phyloP scores from a whole-genome alignment of 2,888 invertebrate species.

The Aphodius granarius region DNA sequence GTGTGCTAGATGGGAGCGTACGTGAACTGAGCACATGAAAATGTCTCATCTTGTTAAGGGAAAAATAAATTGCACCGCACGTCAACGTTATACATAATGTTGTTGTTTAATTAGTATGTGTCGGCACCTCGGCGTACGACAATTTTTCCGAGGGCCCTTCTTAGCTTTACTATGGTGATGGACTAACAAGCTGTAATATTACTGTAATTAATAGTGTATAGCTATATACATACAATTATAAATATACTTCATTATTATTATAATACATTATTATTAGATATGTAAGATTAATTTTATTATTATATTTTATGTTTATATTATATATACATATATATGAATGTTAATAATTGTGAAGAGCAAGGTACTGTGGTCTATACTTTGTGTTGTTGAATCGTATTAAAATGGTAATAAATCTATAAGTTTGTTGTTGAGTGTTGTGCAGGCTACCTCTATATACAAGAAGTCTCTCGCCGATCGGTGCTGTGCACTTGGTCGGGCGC shows the following conservation, averaged over 20 bases:
- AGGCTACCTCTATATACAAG: slow-evolving; percentile 45
- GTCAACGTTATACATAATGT: slow-evolving; percentile 33
- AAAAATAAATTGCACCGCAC: slow-evolving; percentile 33
- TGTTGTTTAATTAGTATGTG: slow-evolving; percentile 20
- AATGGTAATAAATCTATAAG: slow-evolving; percentile 38
- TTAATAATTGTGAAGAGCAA: slow-evolving; percentile 45
- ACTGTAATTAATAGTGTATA: slow-evolving; percentile 46
- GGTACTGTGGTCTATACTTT: slow-evolving; percentile 50
- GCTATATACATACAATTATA: slow-evolving; percentile 34
- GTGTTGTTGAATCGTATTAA: slow-evolving; percentile 44
- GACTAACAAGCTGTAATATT: slow-evolving; percentile 52
- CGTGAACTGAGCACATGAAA: background rate
- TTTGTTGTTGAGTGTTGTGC: slow-evolving; percentile 44
- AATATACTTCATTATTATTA: slow-evolving; percentile 16
- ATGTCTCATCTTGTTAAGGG: background rate
- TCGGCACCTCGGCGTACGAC: slow-evolving; percentile 16
- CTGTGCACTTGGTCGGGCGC: slow-evolving; percentile 35
- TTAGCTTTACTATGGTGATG: slow-evolving; percentile 54
- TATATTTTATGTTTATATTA: slow-evolving; percentile 42
- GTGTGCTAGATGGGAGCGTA: slow-evolving; percentile 16
- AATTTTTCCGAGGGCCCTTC: slow-evolving; percentile 31
- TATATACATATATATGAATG: slow-evolving; percentile 33
- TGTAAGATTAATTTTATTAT: slow-evolving; percentile 45
- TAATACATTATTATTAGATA: slow-evolving; percentile 32
- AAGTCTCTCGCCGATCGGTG: slow-evolving; percentile 41